A percentile compares a stretch with the other conserved stretches of the same genome.
Evolutionary conservation across 2,797 vertebrate species (phyloP).

Genomic region (Anas capensis): DNA sequence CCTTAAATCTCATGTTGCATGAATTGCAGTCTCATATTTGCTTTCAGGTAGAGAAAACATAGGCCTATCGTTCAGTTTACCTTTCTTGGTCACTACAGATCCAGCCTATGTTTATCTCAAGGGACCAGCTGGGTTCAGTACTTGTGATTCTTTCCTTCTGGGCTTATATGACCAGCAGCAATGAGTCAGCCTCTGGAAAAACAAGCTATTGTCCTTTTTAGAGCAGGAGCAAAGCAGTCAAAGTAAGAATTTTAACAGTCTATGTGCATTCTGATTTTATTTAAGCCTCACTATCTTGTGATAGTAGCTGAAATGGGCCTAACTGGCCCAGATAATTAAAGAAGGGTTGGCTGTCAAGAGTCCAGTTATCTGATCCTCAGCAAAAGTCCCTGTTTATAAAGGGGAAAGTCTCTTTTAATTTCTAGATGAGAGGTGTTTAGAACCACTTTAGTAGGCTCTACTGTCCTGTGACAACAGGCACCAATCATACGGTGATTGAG

Average conservation of each 20-base stretch:
- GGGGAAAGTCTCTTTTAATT: neutral
- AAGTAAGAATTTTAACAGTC: slow-evolving; percentile 73
- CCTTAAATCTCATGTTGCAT: neutral
- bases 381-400: neutral
- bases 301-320: slow-evolving; percentile 27
- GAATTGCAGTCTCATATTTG: slow-evolving; percentile 52
- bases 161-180: slow-evolving; percentile 74
- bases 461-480: neutral
- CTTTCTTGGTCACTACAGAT: slow-evolving; percentile 74
- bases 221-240: slow-evolving; percentile 74
- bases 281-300: slow-evolving; percentile 53
- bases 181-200: slow-evolving; percentile 74
- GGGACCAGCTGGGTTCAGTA: slow-evolving; percentile 72
- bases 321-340: neutral
- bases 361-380: neutral
- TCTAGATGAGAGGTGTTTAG: neutral
- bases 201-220: slow-evolving; percentile 72
- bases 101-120: slow-evolving; percentile 74
- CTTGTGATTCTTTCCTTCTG: slow-evolving; percentile 74
- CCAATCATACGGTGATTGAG: neutral
- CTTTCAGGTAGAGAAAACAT: slow-evolving; percentile 69
- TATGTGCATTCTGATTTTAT: slow-evolving; percentile 59
- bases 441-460: neutral
- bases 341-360: neutral
- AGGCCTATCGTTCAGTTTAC: slow-evolving; percentile 67